Base-by-base conservation (phyloP, 1,140 invertebrate genomes). In the Magallana ariakensis region DNA sequence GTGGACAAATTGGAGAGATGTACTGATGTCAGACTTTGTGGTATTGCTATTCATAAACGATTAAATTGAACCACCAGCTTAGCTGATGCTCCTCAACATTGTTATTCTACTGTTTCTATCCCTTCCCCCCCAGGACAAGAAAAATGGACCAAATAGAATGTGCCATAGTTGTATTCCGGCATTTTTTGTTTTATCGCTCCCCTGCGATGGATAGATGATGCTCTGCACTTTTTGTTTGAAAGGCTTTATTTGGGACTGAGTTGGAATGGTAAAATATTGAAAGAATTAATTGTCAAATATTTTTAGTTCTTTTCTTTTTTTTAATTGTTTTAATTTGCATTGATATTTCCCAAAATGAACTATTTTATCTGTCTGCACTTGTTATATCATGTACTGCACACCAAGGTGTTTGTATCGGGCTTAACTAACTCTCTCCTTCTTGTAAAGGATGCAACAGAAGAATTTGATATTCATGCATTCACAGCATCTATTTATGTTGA, bases 81-180 rank as follows among this genome's bases (percentile, higher is more conserved):
- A n/a, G 16, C 58, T 3, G 19, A 62, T 62, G 15, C 11, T 62
- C 33, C 33, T n/a, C 16, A 19, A 75, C 22, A 75, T 26, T 26
- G 6, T 10, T 75, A 11, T 11, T 26, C 66, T 22, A 16, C 10
- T 60, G 33, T 46, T 60, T 60, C 58, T 16, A 60, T 60, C 22
- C 19, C 22, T 75, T 26, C 26, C 22, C 22, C 19, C 26, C 16
- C 19, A 46, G 33, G 33, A 46, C 33, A 46, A 46, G 33, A 46
- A 46, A 16, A 26, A 75, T 10, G 66, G 66, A 75, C 66, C 66
- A 75, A 75, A 75, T 75, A 26, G 66, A 75, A 75, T 75, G 66
- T 75, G 66, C 66, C 66, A 75, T 75, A 75, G 1, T 10, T 33
- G 66, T 33, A 9, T 75, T 75, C 2, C 22, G 66, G 22, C 15